A percentile compares a stretch with the other conserved stretches of the same genome.
These are phyloP conservation scores for Parnassius mnemosyne DNA, from an alignment of 2,888 invertebrate genomes.

Conservation along the genomic window DNA sequence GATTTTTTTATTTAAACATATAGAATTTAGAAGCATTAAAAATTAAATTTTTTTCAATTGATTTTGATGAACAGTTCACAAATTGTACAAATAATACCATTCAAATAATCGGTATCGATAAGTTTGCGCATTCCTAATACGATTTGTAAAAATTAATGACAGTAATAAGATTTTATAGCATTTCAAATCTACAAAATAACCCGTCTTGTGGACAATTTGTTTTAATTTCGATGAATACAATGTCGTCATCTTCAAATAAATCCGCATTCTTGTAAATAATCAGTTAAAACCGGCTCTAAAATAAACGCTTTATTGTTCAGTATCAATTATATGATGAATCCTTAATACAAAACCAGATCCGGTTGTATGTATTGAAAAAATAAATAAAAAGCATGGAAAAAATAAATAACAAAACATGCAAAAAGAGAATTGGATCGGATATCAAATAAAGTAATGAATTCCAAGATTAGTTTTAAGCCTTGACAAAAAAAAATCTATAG, in stretches of 20 bases:
- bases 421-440: too few relatives aligned
- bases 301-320: slow-evolving; percentile 27
- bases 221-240: slow-evolving; percentile 22
- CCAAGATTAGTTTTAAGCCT: neutral
- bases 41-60: too few relatives aligned
- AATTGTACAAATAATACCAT: neutral
- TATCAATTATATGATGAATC: slow-evolving; percentile 23
- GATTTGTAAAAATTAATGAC: slow-evolving; percentile 15
- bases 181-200: slow-evolving; percentile 13
- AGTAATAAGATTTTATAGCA: slow-evolving; percentile 23
- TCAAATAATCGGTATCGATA: slow-evolving; percentile 12
- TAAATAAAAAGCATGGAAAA: too few relatives aligned
- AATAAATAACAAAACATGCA: neutral
- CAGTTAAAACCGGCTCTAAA: slow-evolving; percentile 26
- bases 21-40: too few relatives aligned
- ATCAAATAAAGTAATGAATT: too few relatives aligned
- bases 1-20: too few relatives aligned
- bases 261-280: slow-evolving; percentile 25
- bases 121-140: slow-evolving; percentile 2
- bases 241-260: slow-evolving; percentile 24
- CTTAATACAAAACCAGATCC: slow-evolving; percentile 24
- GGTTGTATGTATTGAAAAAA: slow-evolving; percentile 19
- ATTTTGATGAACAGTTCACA: too few relatives aligned
- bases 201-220: slow-evolving; percentile 22
- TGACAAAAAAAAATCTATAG: neutral